A percentile compares a stretch with the other conserved stretches of the same genome.
Conservation (phyloP, 2,888 invertebrate genomes). For the Rambutsinella grinnellia region DNA sequence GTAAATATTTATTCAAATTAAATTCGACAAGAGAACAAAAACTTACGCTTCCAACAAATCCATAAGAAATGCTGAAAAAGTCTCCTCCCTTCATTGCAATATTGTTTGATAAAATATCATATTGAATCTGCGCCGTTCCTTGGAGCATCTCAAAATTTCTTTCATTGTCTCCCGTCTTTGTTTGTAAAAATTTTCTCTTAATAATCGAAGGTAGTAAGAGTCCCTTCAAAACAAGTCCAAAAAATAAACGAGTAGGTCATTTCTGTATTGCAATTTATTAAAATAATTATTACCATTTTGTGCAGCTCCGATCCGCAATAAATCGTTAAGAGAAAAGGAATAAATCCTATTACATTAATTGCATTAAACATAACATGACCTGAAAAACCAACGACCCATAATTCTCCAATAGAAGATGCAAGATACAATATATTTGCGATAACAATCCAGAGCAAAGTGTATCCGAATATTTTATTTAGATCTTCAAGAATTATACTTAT, state of each 20-base stretch:
- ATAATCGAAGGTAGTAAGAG: conserved; percentile 7
- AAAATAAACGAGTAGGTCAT: neutral
- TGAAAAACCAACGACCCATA: neutral
- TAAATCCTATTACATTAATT: conserved; percentile 1
- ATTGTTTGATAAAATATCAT: conserved; percentile 19
- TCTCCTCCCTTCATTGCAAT: conserved; percentile 24
- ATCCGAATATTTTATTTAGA: conserved; percentile 31
- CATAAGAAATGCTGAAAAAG: conserved; percentile 37
- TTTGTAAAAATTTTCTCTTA: conserved; percentile 1
- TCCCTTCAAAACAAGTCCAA: conserved; percentile 7
- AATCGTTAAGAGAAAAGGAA: conserved; percentile 15
- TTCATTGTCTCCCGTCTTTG: conserved; percentile 1
- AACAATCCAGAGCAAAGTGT: conserved; percentile 23
- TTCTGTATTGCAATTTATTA: neutral
- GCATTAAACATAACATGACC: neutral
- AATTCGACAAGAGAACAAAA: neutral
- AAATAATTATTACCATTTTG: conserved; percentile 14
- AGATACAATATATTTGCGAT: conserved; percentile 19
- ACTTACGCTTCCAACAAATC: conserved; percentile 28
- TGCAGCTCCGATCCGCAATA: conserved; percentile 24
- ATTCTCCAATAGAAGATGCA: conserved; percentile 14
- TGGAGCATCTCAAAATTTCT: conserved; percentile 12
- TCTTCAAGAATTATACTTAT: conserved; percentile 19
- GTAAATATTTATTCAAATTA: neutral
- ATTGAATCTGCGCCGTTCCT: conserved; percentile 8